phyloP scores from a whole-genome alignment of 2,888 invertebrate species.

The Harpalus rubripes region DNA sequence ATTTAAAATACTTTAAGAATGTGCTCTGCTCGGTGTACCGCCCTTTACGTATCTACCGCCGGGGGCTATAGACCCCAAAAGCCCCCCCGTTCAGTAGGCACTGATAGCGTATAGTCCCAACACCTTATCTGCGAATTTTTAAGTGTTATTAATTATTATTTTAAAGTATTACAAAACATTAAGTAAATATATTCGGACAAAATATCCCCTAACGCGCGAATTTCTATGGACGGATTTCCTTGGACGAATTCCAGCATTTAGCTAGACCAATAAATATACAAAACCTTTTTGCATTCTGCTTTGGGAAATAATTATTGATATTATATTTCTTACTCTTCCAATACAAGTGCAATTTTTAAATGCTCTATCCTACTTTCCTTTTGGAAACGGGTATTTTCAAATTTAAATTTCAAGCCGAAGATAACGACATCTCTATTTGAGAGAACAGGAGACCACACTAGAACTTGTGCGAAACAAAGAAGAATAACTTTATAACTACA shows the following conservation, averaged over 20 bases:
- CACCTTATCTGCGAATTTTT: too few relatives aligned
- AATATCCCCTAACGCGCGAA: too few relatives aligned
- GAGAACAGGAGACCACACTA: constrained; percentile 71
- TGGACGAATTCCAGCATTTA: constrained; percentile 73
- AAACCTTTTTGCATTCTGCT: constrained; percentile 71
- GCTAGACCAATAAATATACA: constrained; percentile 75
- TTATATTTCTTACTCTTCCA: background rate
- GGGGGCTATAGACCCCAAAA: too few relatives aligned
- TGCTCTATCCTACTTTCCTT: constrained; percentile 56
- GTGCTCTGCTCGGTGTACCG: too few relatives aligned
- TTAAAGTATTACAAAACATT: too few relatives aligned
- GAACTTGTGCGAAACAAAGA: constrained; percentile 63
- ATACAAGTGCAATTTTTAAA: constrained; percentile 53
- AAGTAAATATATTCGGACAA: too few relatives aligned
- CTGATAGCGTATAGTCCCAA: too few relatives aligned
- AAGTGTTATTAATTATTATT: too few relatives aligned
- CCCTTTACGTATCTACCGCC: too few relatives aligned
- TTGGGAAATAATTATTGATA: constrained; percentile 68
- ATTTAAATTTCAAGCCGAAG: constrained; percentile 70
- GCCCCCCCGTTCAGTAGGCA: too few relatives aligned
- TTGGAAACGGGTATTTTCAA: constrained; percentile 70
- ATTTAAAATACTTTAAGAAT: too few relatives aligned
- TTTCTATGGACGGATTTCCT: constrained; percentile 70
- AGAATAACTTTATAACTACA: constrained; percentile 65
- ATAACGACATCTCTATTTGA: constrained; percentile 71